A percentile compares a stretch with the other conserved stretches of the same genome.
These are phyloP conservation scores for Phenganax stokvisi DNA, from an alignment of 92 coral and sea anemone genomes.

Conservation along the genomic window DNA sequence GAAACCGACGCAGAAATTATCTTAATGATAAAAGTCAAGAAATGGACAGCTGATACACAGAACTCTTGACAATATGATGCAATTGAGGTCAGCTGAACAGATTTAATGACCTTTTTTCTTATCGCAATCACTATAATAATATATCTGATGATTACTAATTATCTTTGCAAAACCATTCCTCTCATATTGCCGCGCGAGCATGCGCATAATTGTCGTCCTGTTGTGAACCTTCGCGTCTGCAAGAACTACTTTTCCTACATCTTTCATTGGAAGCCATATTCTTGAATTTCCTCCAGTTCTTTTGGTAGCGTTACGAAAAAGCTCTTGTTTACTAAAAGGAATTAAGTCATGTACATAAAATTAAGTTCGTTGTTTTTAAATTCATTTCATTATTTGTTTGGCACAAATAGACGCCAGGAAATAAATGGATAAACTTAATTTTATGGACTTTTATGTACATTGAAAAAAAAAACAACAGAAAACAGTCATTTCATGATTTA, in stretches of 20 bases:
- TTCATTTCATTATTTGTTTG: conserved; percentile 3
- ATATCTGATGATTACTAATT: conserved; percentile 14
- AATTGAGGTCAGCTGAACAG: conserved; percentile 38
- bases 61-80: not conserved
- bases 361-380: not conserved
- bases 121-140: conserved; percentile 15
- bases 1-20: conserved; percentile 35
- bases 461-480: too few relatives aligned
- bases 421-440: not conserved
- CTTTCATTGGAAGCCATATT: not conserved
- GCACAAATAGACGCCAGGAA: not conserved
- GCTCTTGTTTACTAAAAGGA: conserved; percentile 6
- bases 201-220: conserved; percentile 12
- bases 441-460: not conserved
- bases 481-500: too few relatives aligned
- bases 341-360: conserved; percentile 5
- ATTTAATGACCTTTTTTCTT: conserved; percentile 1
- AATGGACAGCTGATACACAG: conserved; percentile 13
- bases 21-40: conserved; percentile 34
- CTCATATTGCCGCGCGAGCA: conserved; percentile 24
- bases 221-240: not conserved
- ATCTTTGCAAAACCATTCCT: not conserved
- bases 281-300: not conserved
- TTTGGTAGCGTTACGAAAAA: not conserved
- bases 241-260: not conserved